A percentile compares a stretch with the other conserved stretches of the same genome.
phyloP scores from a whole-genome alignment of 2,888 invertebrate species.

The Rhagonycha lutea region DNA sequence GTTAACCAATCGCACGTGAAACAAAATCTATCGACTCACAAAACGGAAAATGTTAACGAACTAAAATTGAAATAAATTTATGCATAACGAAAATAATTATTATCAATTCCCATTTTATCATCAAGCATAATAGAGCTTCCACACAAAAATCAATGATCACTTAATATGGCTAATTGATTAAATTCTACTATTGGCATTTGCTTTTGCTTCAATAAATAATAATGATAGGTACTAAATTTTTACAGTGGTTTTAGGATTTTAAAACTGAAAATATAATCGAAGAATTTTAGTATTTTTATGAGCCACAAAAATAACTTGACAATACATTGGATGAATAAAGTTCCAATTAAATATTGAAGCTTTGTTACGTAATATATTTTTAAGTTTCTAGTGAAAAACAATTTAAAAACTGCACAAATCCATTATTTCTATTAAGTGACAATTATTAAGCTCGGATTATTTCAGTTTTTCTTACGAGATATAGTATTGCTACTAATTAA shows the following conservation, averaged over 20 bases:
- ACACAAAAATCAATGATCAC: neutral
- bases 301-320: neutral
- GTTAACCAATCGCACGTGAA: conserved; percentile 38
- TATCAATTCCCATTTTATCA: neutral
- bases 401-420: neutral
- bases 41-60: conserved; percentile 30
- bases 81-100: conserved; percentile 20
- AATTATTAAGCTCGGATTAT: neutral
- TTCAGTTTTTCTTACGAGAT: neutral
- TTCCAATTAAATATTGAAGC: neutral
- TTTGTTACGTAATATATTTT: neutral
- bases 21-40: conserved; percentile 34
- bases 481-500: neutral
- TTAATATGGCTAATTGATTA: neutral
- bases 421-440: neutral
- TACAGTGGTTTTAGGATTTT: neutral
- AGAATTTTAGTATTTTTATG: neutral
- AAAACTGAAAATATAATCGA: neutral
- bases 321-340: neutral
- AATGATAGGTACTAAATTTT: neutral
- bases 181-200: neutral
- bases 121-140: neutral
- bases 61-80: conserved; percentile 21
- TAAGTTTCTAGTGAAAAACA: neutral
- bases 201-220: neutral